These are phyloP conservation scores for Aldrovandia affinis DNA, from an alignment of 2,797 vertebrate genomes.

Conservation along the genomic window DNA sequence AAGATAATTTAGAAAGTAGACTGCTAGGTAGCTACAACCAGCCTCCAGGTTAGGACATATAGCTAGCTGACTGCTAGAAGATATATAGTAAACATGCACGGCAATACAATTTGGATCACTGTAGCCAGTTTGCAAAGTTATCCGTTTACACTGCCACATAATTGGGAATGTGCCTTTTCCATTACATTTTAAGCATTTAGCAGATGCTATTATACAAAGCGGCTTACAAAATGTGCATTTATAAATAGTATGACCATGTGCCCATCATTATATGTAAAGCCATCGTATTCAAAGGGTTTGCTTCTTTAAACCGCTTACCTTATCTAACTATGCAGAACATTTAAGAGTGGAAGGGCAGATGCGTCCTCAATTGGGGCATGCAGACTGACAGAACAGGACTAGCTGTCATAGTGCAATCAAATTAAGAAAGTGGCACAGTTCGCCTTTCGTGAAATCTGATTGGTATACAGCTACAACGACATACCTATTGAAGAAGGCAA, in stretches of 20 bases:
- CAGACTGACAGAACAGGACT: not conserved
- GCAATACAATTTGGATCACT: not conserved
- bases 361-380: not conserved
- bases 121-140: not conserved
- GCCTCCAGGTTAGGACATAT: not conserved
- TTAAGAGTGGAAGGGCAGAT: constrained; percentile 24
- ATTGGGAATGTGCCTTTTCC: no score
- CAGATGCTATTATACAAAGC: no score
- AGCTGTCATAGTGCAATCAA: not conserved
- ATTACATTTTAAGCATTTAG: no score
- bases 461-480: not conserved
- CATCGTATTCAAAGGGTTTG: not conserved
- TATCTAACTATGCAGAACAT: not conserved
- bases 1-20: not conserved
- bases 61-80: not conserved
- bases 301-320: not conserved
- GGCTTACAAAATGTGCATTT: no score
- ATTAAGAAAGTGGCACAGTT: not conserved
- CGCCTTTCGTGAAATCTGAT: not conserved
- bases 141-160: not conserved
- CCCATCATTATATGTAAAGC: not conserved
- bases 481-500: not conserved
- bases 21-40: not conserved
- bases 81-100: not conserved
- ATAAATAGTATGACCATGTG: no score